phyloP scores from a whole-genome alignment of 2,797 vertebrate species.

The Leptoclinus maculatus region DNA sequence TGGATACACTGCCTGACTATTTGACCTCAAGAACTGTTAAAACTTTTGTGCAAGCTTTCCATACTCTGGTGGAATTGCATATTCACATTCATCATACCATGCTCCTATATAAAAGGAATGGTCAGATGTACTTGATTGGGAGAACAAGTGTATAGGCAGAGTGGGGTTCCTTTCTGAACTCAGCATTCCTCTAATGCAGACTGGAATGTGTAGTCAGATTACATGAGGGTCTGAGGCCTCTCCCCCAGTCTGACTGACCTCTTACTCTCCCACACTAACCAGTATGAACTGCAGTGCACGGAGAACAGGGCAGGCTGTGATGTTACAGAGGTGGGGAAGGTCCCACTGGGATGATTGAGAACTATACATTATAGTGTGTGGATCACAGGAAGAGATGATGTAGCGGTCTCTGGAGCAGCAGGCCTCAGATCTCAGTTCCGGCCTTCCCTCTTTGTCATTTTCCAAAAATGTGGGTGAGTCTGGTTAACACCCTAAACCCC shows the following conservation, averaged over 20 bases:
- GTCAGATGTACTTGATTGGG: neutral
- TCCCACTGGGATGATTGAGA: slow-evolving; percentile 53
- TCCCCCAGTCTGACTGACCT: slow-evolving; percentile 56
- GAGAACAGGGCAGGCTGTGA: slow-evolving; percentile 32
- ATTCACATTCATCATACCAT: neutral
- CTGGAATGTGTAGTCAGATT: slow-evolving; percentile 73
- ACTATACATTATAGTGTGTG: slow-evolving; percentile 50
- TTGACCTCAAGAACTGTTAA: neutral
- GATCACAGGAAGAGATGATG: slow-evolving; percentile 68
- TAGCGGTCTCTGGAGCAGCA: slow-evolving; percentile 54
- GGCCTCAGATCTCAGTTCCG: slow-evolving; percentile 75
- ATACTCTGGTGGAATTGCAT: neutral
- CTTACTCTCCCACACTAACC: slow-evolving; percentile 53
- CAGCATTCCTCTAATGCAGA: slow-evolving; percentile 66
- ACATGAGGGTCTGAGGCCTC: slow-evolving; percentile 67
- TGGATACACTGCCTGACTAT: neutral
- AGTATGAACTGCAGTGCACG: slow-evolving; percentile 30
- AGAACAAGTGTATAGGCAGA: slow-evolving; percentile 24
- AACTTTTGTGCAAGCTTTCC: neutral
- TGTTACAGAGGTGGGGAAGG: slow-evolving; percentile 53
- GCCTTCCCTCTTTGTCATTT: slow-evolving; percentile 80
- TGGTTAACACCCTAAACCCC: slow-evolving; percentile 85
- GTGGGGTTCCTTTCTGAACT: slow-evolving; percentile 45
- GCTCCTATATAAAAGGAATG: neutral
- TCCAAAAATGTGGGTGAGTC: slow-evolving; percentile 87